Conservation (phyloP, 2,888 invertebrate species). For the Pristionchus exspectatus region DNA sequence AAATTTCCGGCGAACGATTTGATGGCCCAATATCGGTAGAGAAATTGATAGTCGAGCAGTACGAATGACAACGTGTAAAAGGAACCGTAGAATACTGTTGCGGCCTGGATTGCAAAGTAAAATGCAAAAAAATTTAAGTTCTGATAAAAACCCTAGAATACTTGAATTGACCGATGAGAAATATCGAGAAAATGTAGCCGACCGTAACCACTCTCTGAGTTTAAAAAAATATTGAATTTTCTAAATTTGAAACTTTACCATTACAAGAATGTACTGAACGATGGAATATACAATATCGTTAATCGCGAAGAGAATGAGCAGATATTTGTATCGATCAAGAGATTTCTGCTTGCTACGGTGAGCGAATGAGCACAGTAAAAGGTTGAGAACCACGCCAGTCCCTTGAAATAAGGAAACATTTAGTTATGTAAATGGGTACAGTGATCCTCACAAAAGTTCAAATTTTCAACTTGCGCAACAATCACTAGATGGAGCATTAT, state of each 20-base stretch:
- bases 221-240: neutral
- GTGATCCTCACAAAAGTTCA: neutral
- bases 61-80: neutral
- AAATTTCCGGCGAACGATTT: neutral
- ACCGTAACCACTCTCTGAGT: neutral
- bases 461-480: neutral
- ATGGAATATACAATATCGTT: neutral
- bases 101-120: too few relatives aligned
- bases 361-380: neutral
- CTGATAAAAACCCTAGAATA: neutral
- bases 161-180: neutral
- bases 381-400: neutral
- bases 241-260: neutral
- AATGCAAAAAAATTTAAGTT: too few relatives aligned
- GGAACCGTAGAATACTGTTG: neutral
- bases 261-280: neutral
- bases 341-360: neutral
- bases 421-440: too few relatives aligned
- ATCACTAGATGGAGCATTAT: neutral
- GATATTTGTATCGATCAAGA: neutral
- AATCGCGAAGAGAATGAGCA: neutral
- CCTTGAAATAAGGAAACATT: neutral
- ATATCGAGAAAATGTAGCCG: neutral
- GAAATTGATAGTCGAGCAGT: neutral
- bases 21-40: neutral